phyloP scores from a whole-genome alignment of 2,797 vertebrate genomes.

The Rachycentron canadum region DNA sequence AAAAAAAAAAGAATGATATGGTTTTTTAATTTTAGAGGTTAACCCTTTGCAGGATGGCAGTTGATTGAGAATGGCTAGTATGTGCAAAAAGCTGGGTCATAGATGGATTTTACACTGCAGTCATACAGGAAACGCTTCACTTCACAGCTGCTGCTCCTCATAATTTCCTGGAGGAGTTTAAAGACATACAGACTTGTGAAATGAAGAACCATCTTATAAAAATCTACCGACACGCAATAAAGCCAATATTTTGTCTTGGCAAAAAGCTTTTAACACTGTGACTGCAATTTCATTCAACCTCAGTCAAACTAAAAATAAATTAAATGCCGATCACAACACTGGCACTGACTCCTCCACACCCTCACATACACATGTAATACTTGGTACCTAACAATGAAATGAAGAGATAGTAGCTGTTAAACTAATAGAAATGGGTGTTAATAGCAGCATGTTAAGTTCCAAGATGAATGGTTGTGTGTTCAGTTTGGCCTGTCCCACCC shows the following conservation, averaged over 20 bases:
- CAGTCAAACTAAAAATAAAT: constrained; percentile 50
- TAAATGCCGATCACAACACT: constrained; percentile 49
- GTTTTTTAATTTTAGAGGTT: constrained; percentile 23
- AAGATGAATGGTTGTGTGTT: constrained; percentile 33
- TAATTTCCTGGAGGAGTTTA: neutral
- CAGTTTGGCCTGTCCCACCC: constrained; percentile 38
- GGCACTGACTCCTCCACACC: constrained; percentile 49
- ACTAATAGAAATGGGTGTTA: constrained; percentile 40
- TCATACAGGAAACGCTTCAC: constrained; percentile 16
- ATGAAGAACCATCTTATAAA: constrained; percentile 3
- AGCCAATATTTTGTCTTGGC: constrained; percentile 59
- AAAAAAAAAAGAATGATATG: neutral
- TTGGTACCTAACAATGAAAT: constrained; percentile 64
- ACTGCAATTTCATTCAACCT: constrained; percentile 57
- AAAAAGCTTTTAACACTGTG: constrained; percentile 67
- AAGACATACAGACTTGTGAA: neutral
- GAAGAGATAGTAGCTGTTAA: constrained; percentile 25
- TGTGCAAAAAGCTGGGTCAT: constrained; percentile 51
- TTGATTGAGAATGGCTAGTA: constrained; percentile 44
- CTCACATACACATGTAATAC: constrained; percentile 51
- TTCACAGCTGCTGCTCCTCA: neutral
- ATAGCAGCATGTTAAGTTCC: constrained; percentile 72
- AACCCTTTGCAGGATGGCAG: constrained; percentile 46
- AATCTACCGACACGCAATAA: neutral
- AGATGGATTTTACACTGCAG: constrained; percentile 15